phyloP scores from a whole-genome alignment of 2,113 vertebrate genomes.

The Atractosteus spatula region DNA sequence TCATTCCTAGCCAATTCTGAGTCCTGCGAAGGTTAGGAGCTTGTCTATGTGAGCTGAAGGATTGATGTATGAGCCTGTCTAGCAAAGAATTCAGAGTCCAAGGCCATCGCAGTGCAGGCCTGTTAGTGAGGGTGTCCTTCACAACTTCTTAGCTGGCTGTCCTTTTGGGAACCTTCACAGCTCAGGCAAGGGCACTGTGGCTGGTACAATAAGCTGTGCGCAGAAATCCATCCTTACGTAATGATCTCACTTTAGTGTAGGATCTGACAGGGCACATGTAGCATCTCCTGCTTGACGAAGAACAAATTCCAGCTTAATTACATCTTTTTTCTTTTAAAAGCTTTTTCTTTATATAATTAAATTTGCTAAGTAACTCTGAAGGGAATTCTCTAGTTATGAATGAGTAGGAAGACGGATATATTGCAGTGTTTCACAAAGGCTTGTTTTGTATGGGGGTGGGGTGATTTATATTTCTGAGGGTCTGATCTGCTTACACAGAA shows the following conservation, averaged over 20 bases:
- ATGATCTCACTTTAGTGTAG: slow-evolving; percentile 58
- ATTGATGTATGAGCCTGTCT: slow-evolving; percentile 93
- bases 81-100: slow-evolving; percentile 91
- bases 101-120: slow-evolving; percentile 79
- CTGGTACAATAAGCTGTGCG: slow-evolving; percentile 62
- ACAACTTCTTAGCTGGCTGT: slow-evolving; percentile 65
- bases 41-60: slow-evolving; percentile 92
- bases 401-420: slow-evolving; percentile 61
- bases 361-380: slow-evolving; percentile 60
- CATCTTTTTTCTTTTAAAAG: slow-evolving; percentile 64
- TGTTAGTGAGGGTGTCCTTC: slow-evolving; percentile 63
- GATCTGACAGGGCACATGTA: slow-evolving; percentile 48
- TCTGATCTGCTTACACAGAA: slow-evolving; percentile 20
- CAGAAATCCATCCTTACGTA: slow-evolving; percentile 51
- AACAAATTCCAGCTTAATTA: slow-evolving; percentile 61
- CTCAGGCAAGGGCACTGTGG: slow-evolving; percentile 64
- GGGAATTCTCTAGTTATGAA: slow-evolving; percentile 62
- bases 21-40: slow-evolving; percentile 90
- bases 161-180: slow-evolving; percentile 73
- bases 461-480: slow-evolving; percentile 34
- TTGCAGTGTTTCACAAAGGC: slow-evolving; percentile 36
- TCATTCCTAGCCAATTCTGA: slow-evolving; percentile 89
- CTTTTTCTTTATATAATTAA: slow-evolving; percentile 60
- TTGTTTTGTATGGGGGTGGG: too few relatives aligned
- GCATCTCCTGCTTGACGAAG: slow-evolving; percentile 14